These are phyloP conservation scores for Erannis defoliaria DNA, from an alignment of 2,888 invertebrate genomes.

Conservation along the genomic window DNA sequence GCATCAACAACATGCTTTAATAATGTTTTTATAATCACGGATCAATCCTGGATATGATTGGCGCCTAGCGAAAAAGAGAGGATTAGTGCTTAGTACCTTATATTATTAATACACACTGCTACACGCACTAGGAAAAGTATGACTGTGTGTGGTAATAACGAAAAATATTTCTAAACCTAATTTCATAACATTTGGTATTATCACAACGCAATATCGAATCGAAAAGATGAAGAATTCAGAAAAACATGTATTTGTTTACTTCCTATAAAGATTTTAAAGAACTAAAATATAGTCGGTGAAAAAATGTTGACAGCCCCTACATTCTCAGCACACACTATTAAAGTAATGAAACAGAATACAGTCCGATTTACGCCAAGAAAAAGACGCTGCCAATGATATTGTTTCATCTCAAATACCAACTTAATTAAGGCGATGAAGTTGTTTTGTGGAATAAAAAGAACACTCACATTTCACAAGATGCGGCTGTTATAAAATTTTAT, in stretches of 20 bases:
- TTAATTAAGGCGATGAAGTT: conserved; percentile 53
- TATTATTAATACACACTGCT: no score
- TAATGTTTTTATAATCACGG: no score
- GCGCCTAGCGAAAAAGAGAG: no score
- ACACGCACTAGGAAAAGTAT: no score
- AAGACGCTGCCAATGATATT: conserved; percentile 47
- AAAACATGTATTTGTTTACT: neutral
- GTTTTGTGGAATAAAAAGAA: conserved; percentile 47
- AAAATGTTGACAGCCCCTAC: conserved; percentile 49
- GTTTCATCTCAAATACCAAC: conserved; percentile 47
- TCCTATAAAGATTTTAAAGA: no score
- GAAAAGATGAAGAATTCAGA: neutral
- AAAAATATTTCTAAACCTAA: no score
- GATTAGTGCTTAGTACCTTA: no score
- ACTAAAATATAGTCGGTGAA: neutral
- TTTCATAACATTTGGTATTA: no score
- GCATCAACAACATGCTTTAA: no score
- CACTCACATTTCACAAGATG: conserved; percentile 17
- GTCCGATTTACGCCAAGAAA: conserved; percentile 43
- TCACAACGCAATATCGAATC: no score
- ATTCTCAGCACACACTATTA: conserved; percentile 49
- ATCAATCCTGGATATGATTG: no score
- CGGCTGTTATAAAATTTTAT: conserved; percentile 38
- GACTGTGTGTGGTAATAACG: no score
- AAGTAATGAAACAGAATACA: conserved; percentile 57